These are phyloP conservation scores for Nestor notabilis DNA, from an alignment of 2,113 vertebrate genomes.

Conservation along the genomic window DNA sequence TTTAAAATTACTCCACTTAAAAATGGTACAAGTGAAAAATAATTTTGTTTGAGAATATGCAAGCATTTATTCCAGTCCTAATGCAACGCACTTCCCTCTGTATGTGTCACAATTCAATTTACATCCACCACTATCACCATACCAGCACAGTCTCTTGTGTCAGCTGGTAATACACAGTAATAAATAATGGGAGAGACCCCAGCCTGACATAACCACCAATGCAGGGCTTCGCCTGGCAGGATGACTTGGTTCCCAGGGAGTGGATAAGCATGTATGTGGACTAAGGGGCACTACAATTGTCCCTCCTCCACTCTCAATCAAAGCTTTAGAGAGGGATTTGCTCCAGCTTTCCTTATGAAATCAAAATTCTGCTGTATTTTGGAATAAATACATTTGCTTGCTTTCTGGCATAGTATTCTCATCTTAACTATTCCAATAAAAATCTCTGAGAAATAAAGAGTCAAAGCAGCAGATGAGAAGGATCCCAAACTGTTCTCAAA, in stretches of 20 bases:
- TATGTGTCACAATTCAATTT: conserved; percentile 20
- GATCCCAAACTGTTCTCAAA: not conserved
- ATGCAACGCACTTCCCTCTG: not conserved
- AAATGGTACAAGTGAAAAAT: not conserved
- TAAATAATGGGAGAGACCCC: not conserved
- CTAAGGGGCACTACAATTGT: not conserved
- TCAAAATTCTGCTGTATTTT: not conserved
- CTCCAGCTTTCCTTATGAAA: not conserved
- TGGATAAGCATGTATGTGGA: not conserved
- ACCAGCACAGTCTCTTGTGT: not conserved
- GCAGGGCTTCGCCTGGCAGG: not conserved
- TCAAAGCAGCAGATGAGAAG: not conserved
- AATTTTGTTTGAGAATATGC: not conserved
- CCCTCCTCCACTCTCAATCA: not conserved
- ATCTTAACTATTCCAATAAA: not conserved
- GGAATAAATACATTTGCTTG: not conserved
- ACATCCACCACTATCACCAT: not conserved
- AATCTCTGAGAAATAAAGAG: not conserved
- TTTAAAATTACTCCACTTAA: not conserved
- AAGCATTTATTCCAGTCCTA: not conserved
- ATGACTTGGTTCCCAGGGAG: not conserved
- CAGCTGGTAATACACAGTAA: not conserved
- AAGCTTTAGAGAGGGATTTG: not conserved
- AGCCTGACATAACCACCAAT: no score
- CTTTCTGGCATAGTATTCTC: not conserved